Base-by-base conservation (phyloP, 2,113 vertebrate species). In the Cheilinus undulatus region DNA sequence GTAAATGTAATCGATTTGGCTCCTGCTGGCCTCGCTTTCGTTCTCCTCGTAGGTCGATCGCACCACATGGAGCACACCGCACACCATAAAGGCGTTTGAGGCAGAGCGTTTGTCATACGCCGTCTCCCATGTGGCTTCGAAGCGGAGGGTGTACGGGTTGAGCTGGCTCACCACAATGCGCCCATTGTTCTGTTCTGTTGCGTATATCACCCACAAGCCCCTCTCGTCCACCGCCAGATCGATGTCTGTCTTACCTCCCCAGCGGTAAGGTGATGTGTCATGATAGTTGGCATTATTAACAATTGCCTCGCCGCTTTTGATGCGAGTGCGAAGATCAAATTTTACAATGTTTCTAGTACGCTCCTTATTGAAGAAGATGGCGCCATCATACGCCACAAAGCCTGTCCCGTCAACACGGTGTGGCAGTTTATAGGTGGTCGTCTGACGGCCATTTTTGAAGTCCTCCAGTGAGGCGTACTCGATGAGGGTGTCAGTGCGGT, bases 221-320 rank as follows among this genome's bases (percentile, higher is more conserved):
- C 97, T 95, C 84, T 99, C 98, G 62, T 99, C 98, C 50, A 98
- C 98, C 0, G 97, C 96, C 71, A 99, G 91, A 91, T 99, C 98
- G 15, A 99, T 98, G 88, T 99, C 98, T 3, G 97, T 98, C 91
- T 99, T 99, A 58, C 98, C 98, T 17, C 98, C 98, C 98, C 98
- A 99, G 66, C 97, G 94, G 77, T 99, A 99, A 0, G 98, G 98
- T 2, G 98, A 99, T 2, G 98, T 99, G 88, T 99, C 98, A 0
- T 99, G 98, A 86, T 99, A 99, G 93, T 99, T 99, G 85, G 98
- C 98, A 10, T 96, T 97, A 86, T 97, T 96, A 54, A 99, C 98
- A 52, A 99, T 99, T n/a, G 98, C 97, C 91, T 99, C 98, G 13
- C 98, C 98, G 1, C 97, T 99, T 90, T 99, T 99, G 89, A 99